Base-by-base conservation (phyloP, 2,113 vertebrate species). In the Callipepla squamata region DNA sequence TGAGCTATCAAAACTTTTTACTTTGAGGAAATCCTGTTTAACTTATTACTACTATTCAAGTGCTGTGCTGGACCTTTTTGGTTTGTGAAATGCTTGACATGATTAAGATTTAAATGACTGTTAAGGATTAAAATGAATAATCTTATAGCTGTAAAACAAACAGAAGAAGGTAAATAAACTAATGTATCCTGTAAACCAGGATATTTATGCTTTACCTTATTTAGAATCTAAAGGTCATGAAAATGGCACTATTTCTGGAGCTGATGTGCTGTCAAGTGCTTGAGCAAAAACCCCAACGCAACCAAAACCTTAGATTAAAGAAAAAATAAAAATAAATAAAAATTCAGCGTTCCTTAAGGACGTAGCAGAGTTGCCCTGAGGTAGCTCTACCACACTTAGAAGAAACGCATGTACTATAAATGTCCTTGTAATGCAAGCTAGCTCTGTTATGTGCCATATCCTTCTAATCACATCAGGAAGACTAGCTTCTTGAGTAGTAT, bases 191-290 rank as follows among this genome's bases (percentile, higher is more conserved):
- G 48, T n/a, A 92, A 89, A 55, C 38, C 25, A 67, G 66, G 55
- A 93, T 72, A 83, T 77, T 53, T 65, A 59, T 63, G 74, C 81
- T 92, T 92, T 66, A 89, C 74, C 90, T 81, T 69, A 75, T 79
- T 94, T 58, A 73, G 44, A 82, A 73, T 85, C 74, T 89, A 94
- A 96, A 95, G 89, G 91, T 96, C 94, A 96, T 4, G 1, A 74
- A 69, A 91, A 69, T 47, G 3, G 68, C 80, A 50, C 2, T 3
- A 47, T 92, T 89, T 66, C 84, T 93, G 58, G 59, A 92, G 45
- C 3, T 81, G 78, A 73, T 79, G n/a, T 67, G 45, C 55, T 91
- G 86, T 80, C 74, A 66, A 73, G 45, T n/a, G 23, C 38, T 86
- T 42, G 62, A 83, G 73, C 18, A 38, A 15, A 5, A 42, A 36